These are phyloP conservation scores for Agrypnus murinus DNA, from an alignment of 2,888 invertebrate species.

Conservation along the genomic window DNA sequence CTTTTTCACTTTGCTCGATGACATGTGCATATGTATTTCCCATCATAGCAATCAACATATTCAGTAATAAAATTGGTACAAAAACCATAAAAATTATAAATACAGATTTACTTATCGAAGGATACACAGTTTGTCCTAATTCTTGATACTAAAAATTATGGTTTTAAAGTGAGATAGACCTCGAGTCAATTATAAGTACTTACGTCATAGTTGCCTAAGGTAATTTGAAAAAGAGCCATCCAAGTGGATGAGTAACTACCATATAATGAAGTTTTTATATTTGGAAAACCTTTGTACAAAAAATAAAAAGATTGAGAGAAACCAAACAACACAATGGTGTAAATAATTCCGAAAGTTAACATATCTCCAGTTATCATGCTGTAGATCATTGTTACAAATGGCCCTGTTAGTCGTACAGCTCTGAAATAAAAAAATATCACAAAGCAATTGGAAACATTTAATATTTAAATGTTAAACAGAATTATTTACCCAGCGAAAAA, in stretches of 20 bases:
- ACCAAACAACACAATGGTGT: conserved; percentile 93
- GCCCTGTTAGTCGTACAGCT: conserved; percentile 95
- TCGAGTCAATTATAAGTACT: too few species aligned
- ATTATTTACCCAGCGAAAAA: conserved; percentile 95
- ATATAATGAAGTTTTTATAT: conserved; percentile 86
- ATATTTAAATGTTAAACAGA: too few species aligned
- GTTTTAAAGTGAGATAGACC: too few species aligned
- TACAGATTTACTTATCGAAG: conserved; percentile 94
- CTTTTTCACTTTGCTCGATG: conserved; percentile 98
- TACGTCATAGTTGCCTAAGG: conserved; percentile 98
- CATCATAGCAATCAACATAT: conserved; percentile 99
- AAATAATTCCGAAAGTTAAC: conserved; percentile 98
- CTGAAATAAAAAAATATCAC: conserved; percentile 71
- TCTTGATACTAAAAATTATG: conserved; percentile 96
- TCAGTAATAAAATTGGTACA: conserved; percentile 95
- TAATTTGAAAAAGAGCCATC: conserved; percentile 99
- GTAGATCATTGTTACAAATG: conserved; percentile 99
- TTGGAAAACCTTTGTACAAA: conserved; percentile 92
- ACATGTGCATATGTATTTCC: conserved; percentile 99
- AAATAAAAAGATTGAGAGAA: conserved; percentile 98
- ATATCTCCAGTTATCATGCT: conserved; percentile 99
- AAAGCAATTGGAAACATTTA: background rate
- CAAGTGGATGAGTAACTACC: conserved; percentile 92
- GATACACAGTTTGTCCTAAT: conserved; percentile 91
- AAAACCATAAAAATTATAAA: conserved; percentile 98